Base-by-base conservation (phyloP, 2,797 vertebrate genomes). In the Danio tinwini region DNA sequence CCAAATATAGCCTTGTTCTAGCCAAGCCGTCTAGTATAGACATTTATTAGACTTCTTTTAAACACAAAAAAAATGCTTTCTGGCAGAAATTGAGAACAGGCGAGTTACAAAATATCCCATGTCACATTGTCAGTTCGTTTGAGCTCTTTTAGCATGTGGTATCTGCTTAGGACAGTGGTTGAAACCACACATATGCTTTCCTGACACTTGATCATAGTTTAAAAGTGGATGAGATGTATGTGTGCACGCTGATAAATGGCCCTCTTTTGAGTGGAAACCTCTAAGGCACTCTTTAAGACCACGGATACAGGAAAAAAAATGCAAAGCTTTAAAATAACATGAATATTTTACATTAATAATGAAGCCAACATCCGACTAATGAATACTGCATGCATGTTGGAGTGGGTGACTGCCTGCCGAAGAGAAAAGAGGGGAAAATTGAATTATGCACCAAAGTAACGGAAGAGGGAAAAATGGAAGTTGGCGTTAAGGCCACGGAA, bases 321-420 rank as follows among this genome's bases (percentile, higher is more conserved):
- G 52, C 47, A 52, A 64, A 7, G 63, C 75, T 82, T 81, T 87
- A 71, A 80, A 87, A 80, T 76, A 81, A 80, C 76, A 72, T 79
- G 76, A 84, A 87, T 90, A 86, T 88, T 88, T 86, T 86, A 87
- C 84, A 84, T 90, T 88, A 86, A 87, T 89, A 83, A 86, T 87
- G 85, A 86, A 85, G 83, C 69, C 64, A 74, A 83, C 85, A 86
- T 85, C 81, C 83, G 84, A 61, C 73, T 83, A 67, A 86, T 37
- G 85, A 82, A 87, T 83, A 81, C 87, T 86, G 81, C 82, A 87
- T 84, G 82, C 83, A 45, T 64, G 78, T 62, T 58, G 81, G 79
- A 83, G 81, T 84, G 69, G 73, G 73, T 83, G 80, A 82, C 72
- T 62, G 29, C 81, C 73, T 74, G 78, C 67, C 11, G 49, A 75